phyloP scores from a whole-genome alignment of 2,888 invertebrate genomes.

The Diaprepes abbreviatus region DNA sequence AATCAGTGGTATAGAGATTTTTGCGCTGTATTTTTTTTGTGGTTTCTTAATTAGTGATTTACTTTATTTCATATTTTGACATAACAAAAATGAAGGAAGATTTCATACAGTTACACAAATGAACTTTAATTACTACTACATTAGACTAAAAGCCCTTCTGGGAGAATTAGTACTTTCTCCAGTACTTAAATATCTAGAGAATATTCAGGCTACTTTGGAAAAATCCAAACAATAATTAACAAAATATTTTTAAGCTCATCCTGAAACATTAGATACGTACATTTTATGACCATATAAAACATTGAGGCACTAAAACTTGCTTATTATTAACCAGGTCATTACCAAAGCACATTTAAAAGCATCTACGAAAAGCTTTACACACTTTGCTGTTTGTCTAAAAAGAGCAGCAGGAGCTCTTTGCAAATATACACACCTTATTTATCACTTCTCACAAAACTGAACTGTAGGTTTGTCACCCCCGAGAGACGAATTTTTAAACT shows the following conservation, averaged over 20 bases:
- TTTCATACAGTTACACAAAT: no score
- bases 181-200: no score
- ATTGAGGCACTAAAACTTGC: constrained; percentile 13
- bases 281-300: not conserved
- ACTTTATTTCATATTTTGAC: no score
- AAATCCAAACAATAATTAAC: no score
- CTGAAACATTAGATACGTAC: not conserved
- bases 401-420: not conserved
- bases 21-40: no score
- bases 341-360: constrained; percentile 28
- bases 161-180: no score
- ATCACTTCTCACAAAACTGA: constrained; percentile 31
- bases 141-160: no score
- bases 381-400: constrained; percentile 15
- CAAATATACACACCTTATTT: constrained; percentile 28
- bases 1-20: no score
- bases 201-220: no score
- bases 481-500: constrained; percentile 24
- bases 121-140: no score
- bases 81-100: no score
- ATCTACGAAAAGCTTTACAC: constrained; percentile 25
- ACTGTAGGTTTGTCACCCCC: constrained; percentile 27
- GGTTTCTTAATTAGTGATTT: no score
- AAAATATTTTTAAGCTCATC: not conserved
- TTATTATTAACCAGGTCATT: constrained; percentile 9